Base-by-base conservation (phyloP, 2,797 vertebrate genomes). In the Thalassophryne amazonica region DNA sequence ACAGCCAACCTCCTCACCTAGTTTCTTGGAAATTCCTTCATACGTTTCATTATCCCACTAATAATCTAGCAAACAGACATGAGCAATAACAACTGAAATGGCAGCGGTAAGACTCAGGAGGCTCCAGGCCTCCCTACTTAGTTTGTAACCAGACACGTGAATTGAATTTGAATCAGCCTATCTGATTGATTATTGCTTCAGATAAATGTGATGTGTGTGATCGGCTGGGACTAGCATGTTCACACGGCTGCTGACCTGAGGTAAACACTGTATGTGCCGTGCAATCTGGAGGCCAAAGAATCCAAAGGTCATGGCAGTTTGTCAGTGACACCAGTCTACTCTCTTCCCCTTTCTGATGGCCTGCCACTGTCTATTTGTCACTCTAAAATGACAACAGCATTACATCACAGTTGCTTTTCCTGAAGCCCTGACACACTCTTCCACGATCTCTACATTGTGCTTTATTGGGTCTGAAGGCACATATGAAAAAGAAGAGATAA, bases 301-400 rank as follows among this genome's bases (percentile, higher is more conserved):
- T 75, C 78, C 63, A 76, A 80, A 85, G 85, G 85, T 87, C 85
- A 81, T 21, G 60, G 74, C 76, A 66, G 76, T 85, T 86, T 88
- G 83, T 86, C 85, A 88, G 72, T 21, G 84, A 87, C 81, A 88
- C 83, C 78, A 72, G 67, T 69, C 63, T 60, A 39, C 55, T 54
- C 76, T 66, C 77, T 72, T 68, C 74, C 83, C 80, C 63, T 60
- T 73, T 78, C 73, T 81, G 84, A 85, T 69, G 78, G 66, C 84
- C 81, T 87, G 86, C 86, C 83, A 87, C 78, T 78, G 83, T 87
- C 73, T 80, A 83, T 87, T 82, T 86, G 83, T 90, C 86, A 88
- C 74, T 87, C 81, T 68, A 74, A 88, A 84, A 88, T 88, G 85
- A 87, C 83, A 89, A 80, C 80, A 78, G 47, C 73, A 78, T 84